Conservation (phyloP, 2,888 invertebrate species). For the Mimas tiliae region DNA sequence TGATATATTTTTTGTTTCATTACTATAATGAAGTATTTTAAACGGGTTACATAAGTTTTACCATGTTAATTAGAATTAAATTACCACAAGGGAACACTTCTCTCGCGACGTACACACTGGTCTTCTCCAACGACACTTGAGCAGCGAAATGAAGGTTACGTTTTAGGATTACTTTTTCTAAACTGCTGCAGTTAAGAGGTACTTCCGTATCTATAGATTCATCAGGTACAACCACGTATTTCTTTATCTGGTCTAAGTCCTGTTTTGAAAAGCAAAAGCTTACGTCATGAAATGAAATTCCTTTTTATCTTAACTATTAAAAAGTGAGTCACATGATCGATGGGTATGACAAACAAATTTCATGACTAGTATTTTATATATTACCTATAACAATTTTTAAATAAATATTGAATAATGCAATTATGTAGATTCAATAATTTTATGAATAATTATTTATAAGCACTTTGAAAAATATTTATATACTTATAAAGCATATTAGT, state of each 20-base stretch:
- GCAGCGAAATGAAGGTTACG: constrained; percentile 66
- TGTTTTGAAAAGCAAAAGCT: constrained; percentile 38
- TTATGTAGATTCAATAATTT: no score
- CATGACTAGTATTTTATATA: neutral
- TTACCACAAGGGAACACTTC: constrained; percentile 76
- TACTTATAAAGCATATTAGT: no score
- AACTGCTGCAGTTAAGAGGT: constrained; percentile 57
- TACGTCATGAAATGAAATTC: neutral
- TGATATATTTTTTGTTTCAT: no score
- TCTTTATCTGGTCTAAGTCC: constrained; percentile 64
- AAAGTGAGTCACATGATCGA: neutral
- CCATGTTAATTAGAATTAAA: constrained; percentile 19
- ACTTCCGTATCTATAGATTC: constrained; percentile 49
- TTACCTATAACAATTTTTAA: neutral
- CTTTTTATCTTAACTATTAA: constrained; percentile 10
- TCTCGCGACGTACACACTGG: constrained; percentile 66
- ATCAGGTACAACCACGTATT: constrained; percentile 40
- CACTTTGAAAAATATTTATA: no score
- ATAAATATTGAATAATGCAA: no score
- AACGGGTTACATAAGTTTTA: no score
- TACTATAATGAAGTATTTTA: no score
- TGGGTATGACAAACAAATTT: neutral
- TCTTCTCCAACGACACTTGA: constrained; percentile 63
- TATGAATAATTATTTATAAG: no score
- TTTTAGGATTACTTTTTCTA: constrained; percentile 55